Conservation (phyloP, 2,113 vertebrate species). For the Atlantisia rogersi region DNA sequence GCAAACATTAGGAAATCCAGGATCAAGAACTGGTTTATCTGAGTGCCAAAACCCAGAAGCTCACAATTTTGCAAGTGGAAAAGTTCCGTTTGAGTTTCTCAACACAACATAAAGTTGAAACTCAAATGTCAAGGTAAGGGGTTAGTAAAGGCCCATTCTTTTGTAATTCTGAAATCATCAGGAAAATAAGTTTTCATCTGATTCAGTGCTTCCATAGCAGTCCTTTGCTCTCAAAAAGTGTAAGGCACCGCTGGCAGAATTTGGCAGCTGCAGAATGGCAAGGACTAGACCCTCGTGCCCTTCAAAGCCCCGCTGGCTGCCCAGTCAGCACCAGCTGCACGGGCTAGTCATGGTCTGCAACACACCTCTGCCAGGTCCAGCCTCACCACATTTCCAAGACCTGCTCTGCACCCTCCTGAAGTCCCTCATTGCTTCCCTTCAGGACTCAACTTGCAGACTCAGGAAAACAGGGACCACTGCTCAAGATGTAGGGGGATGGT, state of each 20-base stretch:
- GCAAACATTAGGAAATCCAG: conserved; percentile 18
- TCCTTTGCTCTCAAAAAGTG: background rate
- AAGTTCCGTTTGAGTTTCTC: background rate
- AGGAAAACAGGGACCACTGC: accelerated
- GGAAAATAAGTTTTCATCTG: background rate
- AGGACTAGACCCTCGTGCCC: background rate
- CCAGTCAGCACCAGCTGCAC: background rate
- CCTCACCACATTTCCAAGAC: accelerated
- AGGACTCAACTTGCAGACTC: background rate
- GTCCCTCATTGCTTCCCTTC: too few relatives aligned
- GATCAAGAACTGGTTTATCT: background rate
- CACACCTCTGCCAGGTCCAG: background rate
- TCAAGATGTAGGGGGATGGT: accelerated
- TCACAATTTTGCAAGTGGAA: background rate
- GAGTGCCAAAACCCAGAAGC: background rate
- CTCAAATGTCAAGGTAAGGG: background rate
- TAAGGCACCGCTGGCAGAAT: background rate
- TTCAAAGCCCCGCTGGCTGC: background rate
- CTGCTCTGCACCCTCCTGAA: background rate
- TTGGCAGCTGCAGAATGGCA: background rate
- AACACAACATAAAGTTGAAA: background rate
- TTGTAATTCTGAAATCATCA: background rate
- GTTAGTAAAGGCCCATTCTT: background rate
- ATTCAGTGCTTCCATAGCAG: background rate
- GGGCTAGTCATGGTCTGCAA: accelerated